Conservation (phyloP, 2,888 invertebrate species). For the Nesidiocoris tenuis region DNA sequence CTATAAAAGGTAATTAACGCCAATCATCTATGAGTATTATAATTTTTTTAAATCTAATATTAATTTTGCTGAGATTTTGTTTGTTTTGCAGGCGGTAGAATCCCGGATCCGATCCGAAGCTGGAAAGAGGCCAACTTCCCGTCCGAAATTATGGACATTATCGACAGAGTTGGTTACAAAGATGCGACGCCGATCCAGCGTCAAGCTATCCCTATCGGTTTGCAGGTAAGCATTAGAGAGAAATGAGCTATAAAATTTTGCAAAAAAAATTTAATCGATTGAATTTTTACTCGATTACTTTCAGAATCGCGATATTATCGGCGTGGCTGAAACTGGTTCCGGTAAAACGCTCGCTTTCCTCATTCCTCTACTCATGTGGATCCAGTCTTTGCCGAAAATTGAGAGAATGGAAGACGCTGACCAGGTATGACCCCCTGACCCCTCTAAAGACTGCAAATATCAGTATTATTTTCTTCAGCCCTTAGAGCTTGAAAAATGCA, state of each 20-base stretch:
- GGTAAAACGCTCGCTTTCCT: slow-evolving; percentile 99
- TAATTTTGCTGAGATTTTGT: slow-evolving; percentile 1
- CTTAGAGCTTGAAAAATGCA: too few relatives aligned
- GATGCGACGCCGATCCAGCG: slow-evolving; percentile 99
- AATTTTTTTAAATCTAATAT: not conserved
- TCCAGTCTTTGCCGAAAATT: slow-evolving; percentile 94
- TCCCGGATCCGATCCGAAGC: slow-evolving; percentile 91
- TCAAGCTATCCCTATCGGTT: slow-evolving; percentile 98
- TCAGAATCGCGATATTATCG: slow-evolving; percentile 94
- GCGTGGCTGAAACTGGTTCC: slow-evolving; percentile 98
- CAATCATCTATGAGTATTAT: too few relatives aligned
- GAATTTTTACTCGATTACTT: slow-evolving; percentile 55
- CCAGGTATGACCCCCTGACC: slow-evolving; percentile 61
- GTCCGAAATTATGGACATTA: slow-evolving; percentile 86
- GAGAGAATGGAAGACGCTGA: slow-evolving; percentile 87
- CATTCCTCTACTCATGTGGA: slow-evolving; percentile 95
- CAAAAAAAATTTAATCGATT: too few relatives aligned
- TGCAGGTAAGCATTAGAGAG: too few relatives aligned
- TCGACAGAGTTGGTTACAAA: slow-evolving; percentile 91
- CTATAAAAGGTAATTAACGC: slow-evolving; percentile 78
- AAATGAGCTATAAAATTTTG: too few relatives aligned
- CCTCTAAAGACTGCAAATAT: too few relatives aligned
- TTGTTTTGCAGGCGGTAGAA: slow-evolving; percentile 68
- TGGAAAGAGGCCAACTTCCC: slow-evolving; percentile 95
- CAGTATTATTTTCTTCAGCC: too few relatives aligned